These are phyloP conservation scores for Petrolisthes manimaculis DNA, from an alignment of 2,888 invertebrate genomes.

Conservation along the genomic window DNA sequence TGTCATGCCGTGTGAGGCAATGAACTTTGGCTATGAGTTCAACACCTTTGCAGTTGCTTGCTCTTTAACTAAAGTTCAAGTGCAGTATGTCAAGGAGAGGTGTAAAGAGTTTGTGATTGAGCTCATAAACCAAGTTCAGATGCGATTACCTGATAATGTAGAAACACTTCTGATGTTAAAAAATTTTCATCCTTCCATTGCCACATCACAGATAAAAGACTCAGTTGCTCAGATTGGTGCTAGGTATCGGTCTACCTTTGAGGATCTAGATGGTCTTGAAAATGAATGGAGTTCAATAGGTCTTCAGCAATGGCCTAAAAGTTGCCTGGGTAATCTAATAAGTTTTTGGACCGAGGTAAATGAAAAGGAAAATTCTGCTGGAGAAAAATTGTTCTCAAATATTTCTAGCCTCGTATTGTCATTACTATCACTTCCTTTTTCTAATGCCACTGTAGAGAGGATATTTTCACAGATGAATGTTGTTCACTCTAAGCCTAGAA, in stretches of 20 bases:
- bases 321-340: conserved; percentile 18
- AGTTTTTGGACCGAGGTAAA: conserved; percentile 22
- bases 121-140: too few relatives aligned
- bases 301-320: conserved; percentile 27
- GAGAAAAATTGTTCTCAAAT: conserved; percentile 13
- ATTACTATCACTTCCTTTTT: conserved; percentile 15
- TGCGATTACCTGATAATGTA: too few relatives aligned
- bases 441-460: conserved; percentile 26
- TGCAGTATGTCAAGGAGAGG: too few relatives aligned
- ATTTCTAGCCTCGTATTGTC: conserved; percentile 22
- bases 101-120: too few relatives aligned
- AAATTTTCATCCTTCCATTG: too few relatives aligned
- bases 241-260: too few relatives aligned
- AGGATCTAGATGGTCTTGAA: conserved; percentile 3
- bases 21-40: too few relatives aligned
- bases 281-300: conserved; percentile 21
- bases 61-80: too few relatives aligned
- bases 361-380: conserved; percentile 18
- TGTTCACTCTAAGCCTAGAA: conserved; percentile 14
- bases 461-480: not conserved
- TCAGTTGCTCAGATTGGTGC: not conserved
- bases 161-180: too few relatives aligned
- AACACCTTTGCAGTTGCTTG: too few relatives aligned
- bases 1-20: too few relatives aligned
- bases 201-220: too few relatives aligned